A percentile compares a stretch with the other conserved stretches of the same genome.
Evolutionary conservation across 2,113 vertebrate genomes (phyloP).

Genomic region (Gnathonemus echidnorhynchus): DNA sequence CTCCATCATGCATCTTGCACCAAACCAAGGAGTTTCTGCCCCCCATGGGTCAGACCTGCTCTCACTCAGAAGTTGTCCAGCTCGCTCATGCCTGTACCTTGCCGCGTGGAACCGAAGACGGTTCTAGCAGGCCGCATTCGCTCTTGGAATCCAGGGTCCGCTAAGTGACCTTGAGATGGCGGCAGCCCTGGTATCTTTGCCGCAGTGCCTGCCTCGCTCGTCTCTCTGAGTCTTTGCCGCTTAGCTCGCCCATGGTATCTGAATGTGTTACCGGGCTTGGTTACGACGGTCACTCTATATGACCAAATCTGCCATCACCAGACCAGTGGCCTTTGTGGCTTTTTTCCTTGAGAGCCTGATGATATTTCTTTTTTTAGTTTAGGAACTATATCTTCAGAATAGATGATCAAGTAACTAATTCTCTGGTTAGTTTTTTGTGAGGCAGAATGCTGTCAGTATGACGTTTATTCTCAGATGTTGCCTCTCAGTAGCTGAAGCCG

Average conservation of each 20-base stretch:
- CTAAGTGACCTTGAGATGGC: constrained; percentile 29
- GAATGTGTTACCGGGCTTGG: neutral
- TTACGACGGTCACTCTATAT: neutral
- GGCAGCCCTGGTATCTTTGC: constrained; percentile 14
- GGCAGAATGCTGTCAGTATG: neutral
- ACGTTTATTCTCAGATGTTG: neutral
- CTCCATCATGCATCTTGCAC: neutral
- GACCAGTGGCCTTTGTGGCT: neutral
- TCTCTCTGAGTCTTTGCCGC: neutral
- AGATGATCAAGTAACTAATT: neutral
- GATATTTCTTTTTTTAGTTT: neutral
- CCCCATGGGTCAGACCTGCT: neutral
- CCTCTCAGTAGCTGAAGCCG: constrained; percentile 2
- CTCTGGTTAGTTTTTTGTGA: neutral
- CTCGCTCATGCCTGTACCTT: neutral
- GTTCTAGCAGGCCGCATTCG: neutral
- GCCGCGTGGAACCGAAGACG: neutral
- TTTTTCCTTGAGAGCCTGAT: neutral
- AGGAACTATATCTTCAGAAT: neutral
- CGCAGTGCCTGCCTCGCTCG: neutral
- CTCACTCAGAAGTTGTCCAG: neutral
- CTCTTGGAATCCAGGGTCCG: neutral
- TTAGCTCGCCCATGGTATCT: neutral
- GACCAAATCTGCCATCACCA: neutral
- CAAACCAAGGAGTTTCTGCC: neutral